Base-by-base conservation (phyloP, 1,140 invertebrate genomes). In the Philotrypesis tridentata region DNA sequence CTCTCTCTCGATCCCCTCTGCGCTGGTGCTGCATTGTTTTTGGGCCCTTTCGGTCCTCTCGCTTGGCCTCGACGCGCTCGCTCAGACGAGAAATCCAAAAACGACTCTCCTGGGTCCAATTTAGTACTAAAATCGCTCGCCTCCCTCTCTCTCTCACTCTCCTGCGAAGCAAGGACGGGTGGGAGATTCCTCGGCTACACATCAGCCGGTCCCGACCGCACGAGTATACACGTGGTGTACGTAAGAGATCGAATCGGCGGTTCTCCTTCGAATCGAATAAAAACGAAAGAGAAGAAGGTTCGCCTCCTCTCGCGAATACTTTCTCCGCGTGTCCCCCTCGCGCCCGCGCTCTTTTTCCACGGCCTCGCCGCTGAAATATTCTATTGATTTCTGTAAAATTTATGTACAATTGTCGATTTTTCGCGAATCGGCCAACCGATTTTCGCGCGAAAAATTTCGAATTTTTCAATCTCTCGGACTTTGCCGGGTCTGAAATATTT, bases 31-130 rank as follows among this genome's bases (percentile, higher is more conserved):
- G 21, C n/a, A 68, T 68, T 60, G 67, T 72, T 72, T 72, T 43
- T 27, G 21, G 70, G 40, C n/a, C 21, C 33, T 40, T 27, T 72
- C 40, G 31, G 65, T 17, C 60, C 60, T 23, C 60, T 60, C 55
- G 27, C 29, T 70, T 3, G 67, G 67, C 31, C 63, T 65, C 48
- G 48, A 55, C 48, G 48, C 48, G 17, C 31, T 12, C 40, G 72
- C 8, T 37, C 48, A 43, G 70, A 61, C 25, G 60, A 61, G 61
- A 75, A 75, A 75, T 75, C 55, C 31, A 75, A 63, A 63, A 75
- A 33, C 73, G n/a, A 33, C 71, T 29, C 21, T 21, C 63, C 2
- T 25, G 71, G 40, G 11, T 27, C 71, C 71, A 73, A 75, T 63
- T 75, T 40, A 75, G 25, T 63, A 40, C 73, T 25, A 9, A 75